phyloP scores from a whole-genome alignment of 2,113 vertebrate genomes.

The Tetrao urogallus region DNA sequence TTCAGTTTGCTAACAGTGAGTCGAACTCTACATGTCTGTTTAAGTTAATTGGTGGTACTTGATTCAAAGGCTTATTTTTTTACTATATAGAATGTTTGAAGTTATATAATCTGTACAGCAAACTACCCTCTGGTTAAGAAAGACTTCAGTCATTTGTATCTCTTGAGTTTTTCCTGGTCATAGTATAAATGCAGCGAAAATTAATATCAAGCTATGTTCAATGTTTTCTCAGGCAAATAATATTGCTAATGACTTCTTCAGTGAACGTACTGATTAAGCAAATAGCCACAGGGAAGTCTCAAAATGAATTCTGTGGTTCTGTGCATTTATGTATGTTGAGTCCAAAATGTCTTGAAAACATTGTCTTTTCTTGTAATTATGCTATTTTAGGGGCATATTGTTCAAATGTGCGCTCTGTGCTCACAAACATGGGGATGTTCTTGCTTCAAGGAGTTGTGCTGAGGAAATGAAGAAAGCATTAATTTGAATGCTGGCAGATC shows the following conservation, averaged over 20 bases:
- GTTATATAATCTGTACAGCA: not conserved
- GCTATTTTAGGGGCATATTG: slow-evolving; percentile 14
- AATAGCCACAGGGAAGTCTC: slow-evolving; percentile 40
- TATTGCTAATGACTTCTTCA: slow-evolving; percentile 44
- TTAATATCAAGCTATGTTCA: not conserved
- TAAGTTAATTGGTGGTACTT: not conserved
- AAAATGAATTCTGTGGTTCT: slow-evolving; percentile 11
- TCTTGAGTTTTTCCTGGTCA: not conserved
- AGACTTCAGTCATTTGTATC: not conserved
- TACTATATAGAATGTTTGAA: not conserved
- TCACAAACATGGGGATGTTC: not conserved
- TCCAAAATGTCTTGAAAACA: slow-evolving; percentile 42
- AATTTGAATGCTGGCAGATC: not conserved
- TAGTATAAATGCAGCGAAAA: not conserved
- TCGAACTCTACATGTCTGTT: not conserved
- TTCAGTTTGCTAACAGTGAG: not conserved
- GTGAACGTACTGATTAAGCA: slow-evolving; percentile 58
- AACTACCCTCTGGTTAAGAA: not conserved
- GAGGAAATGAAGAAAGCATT: rapidly evolving
- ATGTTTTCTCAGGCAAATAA: slow-evolving; percentile 36
- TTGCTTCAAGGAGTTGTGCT: not conserved
- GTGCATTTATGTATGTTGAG: slow-evolving; percentile 24
- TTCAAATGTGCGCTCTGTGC: not conserved
- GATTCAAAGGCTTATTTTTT: not conserved
- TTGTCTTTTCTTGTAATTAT: slow-evolving; percentile 30